Conservation (phyloP, 1,140 invertebrate genomes). For the Leguminivora glycinivorella region DNA sequence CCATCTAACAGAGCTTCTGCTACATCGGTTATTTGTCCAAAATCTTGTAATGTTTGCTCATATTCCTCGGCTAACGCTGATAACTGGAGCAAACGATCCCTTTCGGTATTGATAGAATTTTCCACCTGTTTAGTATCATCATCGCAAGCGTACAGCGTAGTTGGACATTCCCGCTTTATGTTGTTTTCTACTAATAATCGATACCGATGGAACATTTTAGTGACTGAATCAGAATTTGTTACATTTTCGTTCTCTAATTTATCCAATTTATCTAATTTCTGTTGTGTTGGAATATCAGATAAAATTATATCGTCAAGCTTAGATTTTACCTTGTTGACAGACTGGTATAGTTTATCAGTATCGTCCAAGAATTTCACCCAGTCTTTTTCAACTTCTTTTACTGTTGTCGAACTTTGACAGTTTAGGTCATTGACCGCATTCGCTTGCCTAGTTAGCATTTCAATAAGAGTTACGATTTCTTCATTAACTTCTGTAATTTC, state of each 20-base stretch:
- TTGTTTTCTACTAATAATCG: constrained; percentile 56
- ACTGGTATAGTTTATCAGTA: constrained; percentile 77
- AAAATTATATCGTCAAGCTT: constrained; percentile 80
- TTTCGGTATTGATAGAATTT: constrained; percentile 83
- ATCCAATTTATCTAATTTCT: constrained; percentile 83
- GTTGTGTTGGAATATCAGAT: constrained; percentile 80
- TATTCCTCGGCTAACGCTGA: constrained; percentile 89
- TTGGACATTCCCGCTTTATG: constrained; percentile 80
- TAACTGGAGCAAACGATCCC: constrained; percentile 86
- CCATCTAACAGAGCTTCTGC: constrained; percentile 88
- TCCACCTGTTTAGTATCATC: constrained; percentile 85
- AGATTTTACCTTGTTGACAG: constrained; percentile 78
- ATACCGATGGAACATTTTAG: constrained; percentile 60
- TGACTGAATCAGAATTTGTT: constrained; percentile 52
- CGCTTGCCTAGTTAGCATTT: constrained; percentile 70
- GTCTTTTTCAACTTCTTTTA: constrained; percentile 81
- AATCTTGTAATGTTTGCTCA: constrained; percentile 91
- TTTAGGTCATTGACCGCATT: constrained; percentile 81
- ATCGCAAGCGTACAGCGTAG: constrained; percentile 81
- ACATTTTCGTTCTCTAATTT: constrained; percentile 82
- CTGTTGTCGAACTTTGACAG: constrained; percentile 81
- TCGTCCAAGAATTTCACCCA: constrained; percentile 86
- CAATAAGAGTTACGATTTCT: constrained; percentile 70
- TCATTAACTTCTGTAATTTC: constrained; percentile 68
- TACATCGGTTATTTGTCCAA: constrained; percentile 89